Evolutionary conservation across 2,888 invertebrate genomes (phyloP), one percentile per base, ranked within the genome.

Genomic region (Anorthoa munda): DNA sequence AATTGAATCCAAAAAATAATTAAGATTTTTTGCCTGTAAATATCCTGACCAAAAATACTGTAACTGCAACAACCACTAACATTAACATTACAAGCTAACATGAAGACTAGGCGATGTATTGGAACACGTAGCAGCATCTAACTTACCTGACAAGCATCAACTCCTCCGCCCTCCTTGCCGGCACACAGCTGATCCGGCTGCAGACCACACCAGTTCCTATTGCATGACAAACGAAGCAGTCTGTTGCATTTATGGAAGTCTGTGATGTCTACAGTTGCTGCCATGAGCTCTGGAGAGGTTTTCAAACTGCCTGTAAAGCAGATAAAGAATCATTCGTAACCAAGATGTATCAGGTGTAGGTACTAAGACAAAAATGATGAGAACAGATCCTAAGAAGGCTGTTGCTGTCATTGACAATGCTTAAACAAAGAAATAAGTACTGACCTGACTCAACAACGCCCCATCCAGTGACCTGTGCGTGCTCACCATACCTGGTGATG

Each of bases 141-240:
- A 1, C 39, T 66, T 79, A 94, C 94, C 90, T 94, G 92, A 79
- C 95, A 95, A 23, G 94, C 89, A 61, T 95, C 95, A 0, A 91
- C 92, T 0, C 93, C 94, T 26, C 95, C 95, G 7, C 81, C 81
- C 31, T 94, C 61, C n/a, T 90, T 91, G 2, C 94, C 94, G 64
- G 94, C 95, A 75, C 95, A 95, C 5, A 95, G 75, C 87, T 95
- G 95, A 56, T 91, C 82, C 0, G 90, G 86, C 13, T 87, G 76
- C 4, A 94, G 56, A 0, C 94, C 93, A 46, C 86, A 84, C 92
- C 92, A 94, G 63, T 91, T 87, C 58, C 94, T 88, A 68, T 92
- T 93, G 65, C 89, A 90, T 0, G 82, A 85, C 0, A 75, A 66
- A 1, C 55, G 75, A 0, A 94, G 83, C 5, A 93, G 77, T 1